Conservation (phyloP, 53 echinoderm and acorn worm species). For the Holothuria scabra region DNA sequence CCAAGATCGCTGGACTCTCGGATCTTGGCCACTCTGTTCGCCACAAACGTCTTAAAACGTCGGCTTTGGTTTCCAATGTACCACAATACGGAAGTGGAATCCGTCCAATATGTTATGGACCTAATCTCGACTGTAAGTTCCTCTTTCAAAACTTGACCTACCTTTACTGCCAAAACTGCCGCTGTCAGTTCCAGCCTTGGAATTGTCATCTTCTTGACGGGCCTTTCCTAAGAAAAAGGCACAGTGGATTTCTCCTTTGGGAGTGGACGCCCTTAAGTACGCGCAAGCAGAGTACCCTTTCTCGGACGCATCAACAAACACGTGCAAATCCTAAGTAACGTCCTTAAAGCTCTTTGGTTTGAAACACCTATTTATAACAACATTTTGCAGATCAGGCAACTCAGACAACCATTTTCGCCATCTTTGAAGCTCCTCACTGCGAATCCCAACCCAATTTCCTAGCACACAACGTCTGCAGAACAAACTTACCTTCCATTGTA, state of each 20-base stretch:
- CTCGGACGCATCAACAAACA: conserved; percentile 65
- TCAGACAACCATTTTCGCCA: conserved; percentile 50
- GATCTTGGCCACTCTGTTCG: conserved; percentile 56
- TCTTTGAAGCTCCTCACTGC: conserved; percentile 22
- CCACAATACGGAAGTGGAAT: conserved; percentile 52
- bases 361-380: conserved; percentile 45
- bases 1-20: conserved; percentile 14
- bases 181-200: conserved; percentile 62
- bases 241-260: conserved; percentile 19
- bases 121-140: conserved; percentile 43
- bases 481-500: conserved; percentile 60
- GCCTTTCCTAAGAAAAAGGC: conserved; percentile 63
- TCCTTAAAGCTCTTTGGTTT: conserved; percentile 1
- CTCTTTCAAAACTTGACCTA: not conserved
- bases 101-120: conserved; percentile 48
- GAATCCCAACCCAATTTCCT: conserved; percentile 62
- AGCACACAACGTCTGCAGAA: conserved; percentile 63
- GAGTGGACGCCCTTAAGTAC: conserved; percentile 47
- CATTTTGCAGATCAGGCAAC: conserved; percentile 37
- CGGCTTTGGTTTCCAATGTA: conserved; percentile 56
- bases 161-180: conserved; percentile 45
- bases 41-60: conserved; percentile 64
- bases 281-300: conserved; percentile 61
- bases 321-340: conserved; percentile 25
- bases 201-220: conserved; percentile 57